Evolutionary conservation across 2,888 invertebrate species (phyloP).

Genomic region (Rosalia funebris): DNA sequence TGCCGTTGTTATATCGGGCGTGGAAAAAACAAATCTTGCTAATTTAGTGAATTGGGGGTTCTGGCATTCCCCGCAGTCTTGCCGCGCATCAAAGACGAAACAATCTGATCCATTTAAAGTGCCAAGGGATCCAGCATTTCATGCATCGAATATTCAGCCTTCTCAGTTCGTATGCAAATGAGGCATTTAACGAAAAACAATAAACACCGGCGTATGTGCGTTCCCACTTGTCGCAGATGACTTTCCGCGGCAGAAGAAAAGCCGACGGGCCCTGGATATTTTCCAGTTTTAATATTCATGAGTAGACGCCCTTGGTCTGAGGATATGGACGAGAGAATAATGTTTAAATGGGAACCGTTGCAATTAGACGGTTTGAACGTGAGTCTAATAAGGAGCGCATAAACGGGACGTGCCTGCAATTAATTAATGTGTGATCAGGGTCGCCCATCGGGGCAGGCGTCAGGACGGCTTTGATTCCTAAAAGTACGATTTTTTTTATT

Average conservation of each 20-base stretch:
- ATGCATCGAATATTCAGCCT: background rate
- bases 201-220: background rate
- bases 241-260: background rate
- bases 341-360: slow-evolving; percentile 35
- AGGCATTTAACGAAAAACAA: background rate
- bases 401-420: slow-evolving; percentile 48
- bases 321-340: slow-evolving; percentile 21
- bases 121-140: background rate
- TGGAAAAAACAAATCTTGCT: no score
- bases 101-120: background rate
- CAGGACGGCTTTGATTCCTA: no score
- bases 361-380: slow-evolving; percentile 44
- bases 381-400: slow-evolving; percentile 45
- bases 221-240: background rate
- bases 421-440: slow-evolving; percentile 22
- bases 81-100: background rate
- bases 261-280: slow-evolving; percentile 4
- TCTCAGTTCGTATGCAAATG: background rate
- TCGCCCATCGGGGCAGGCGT: background rate
- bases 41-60: no score
- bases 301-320: slow-evolving; percentile 15
- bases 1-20: no score
- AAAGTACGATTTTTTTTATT: no score
- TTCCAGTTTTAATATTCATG: slow-evolving; percentile 30
- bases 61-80: no score